Base-by-base conservation (phyloP, 2,888 invertebrate species). In the Axea sp. region DNA sequence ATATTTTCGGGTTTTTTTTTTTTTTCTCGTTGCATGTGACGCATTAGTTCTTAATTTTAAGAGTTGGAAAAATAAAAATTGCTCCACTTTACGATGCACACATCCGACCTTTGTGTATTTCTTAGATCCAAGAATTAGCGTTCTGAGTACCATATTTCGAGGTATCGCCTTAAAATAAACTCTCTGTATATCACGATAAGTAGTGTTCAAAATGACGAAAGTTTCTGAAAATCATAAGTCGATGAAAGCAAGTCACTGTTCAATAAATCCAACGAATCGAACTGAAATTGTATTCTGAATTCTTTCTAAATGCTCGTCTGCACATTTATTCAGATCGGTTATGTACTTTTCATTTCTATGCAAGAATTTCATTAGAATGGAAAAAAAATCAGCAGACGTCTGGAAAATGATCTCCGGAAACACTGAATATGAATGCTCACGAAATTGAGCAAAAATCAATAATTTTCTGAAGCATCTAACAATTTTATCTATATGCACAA, bases 401-500 rank as follows among this genome's bases (percentile, higher is more conserved):
- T 37, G 24, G 37, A 28, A 57, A 59, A 51, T 28, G 41, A 43
- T 8, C 3, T 22, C 26, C 6, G 33, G 15, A 67, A 59, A 28
- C 51, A 41, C 33, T 43, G 53, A 65, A 72, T 72, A 72, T 72
- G 30, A 59, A 53, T 45, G 49, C 51, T 65, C 51, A 28, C 57
- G 35, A 35, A 55, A 57, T 53, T 43, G 43, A 57, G 37, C 37
- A 59, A 57, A 47, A 64, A 49, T 59, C 64, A 59, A 64, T 57
- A 72, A 65, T 65, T 67, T 73, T 51, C 41, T 53, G 41, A 60
- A 59, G 51, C 65, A 35, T 67, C 55, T 51, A 53, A 60, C 53
- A 51, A 67, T 73, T 60, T 60, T 62, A 30, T 60, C 60, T 59
- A 60, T 67, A 73, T 67, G 60, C 31, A 39, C 49, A 55, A 73